A percentile compares a stretch with the other conserved stretches of the same genome.
Evolutionary conservation across 2,888 invertebrate species (phyloP).

Genomic region (Cecidostiba fungosa): DNA sequence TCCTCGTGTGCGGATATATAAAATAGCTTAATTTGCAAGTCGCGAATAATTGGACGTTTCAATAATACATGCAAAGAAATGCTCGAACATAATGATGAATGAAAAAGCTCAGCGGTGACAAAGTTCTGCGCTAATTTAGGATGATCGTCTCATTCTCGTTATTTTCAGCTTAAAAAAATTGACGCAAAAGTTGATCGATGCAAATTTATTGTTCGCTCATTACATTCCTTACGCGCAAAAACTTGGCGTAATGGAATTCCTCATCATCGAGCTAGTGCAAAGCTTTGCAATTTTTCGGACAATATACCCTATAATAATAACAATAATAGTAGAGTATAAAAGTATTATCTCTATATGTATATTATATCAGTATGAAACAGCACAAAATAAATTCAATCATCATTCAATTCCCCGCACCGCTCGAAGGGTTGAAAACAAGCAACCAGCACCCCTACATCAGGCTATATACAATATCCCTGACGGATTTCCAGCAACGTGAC

Average conservation of each 20-base stretch:
- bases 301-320: too few species aligned
- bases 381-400: too few species aligned
- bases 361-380: too few species aligned
- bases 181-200: neutral
- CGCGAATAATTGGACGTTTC: neutral
- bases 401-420: neutral
- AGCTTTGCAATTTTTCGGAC: neutral
- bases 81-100: neutral
- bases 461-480: neutral
- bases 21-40: neutral
- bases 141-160: neutral
- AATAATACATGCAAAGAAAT: neutral
- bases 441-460: too few species aligned
- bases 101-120: neutral
- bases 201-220: conserved; percentile 21
- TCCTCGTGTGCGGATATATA: neutral
- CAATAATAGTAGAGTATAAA: neutral
- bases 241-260: neutral
- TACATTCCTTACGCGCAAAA: neutral
- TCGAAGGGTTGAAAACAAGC: neutral
- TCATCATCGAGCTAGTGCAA: neutral
- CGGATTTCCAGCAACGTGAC: neutral
- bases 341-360: too few species aligned
- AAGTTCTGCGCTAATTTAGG: neutral
- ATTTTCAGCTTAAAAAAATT: neutral